phyloP scores from a whole-genome alignment of 2,113 vertebrate species.

The Uropsilus gracilis region DNA sequence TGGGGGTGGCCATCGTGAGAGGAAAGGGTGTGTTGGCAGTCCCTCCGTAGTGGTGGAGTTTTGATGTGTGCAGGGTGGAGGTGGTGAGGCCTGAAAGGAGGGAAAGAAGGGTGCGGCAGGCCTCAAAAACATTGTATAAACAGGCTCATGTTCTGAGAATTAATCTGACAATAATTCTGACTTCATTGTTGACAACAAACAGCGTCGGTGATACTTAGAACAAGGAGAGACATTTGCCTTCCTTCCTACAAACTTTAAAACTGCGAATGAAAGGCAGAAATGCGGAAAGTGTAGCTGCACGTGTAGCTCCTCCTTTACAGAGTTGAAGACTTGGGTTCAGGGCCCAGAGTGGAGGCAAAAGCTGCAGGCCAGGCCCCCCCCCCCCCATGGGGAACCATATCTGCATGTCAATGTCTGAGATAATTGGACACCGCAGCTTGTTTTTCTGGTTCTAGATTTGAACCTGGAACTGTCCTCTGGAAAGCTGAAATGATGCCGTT shows the following conservation, averaged over 20 bases:
- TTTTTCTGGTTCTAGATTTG: neutral
- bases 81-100: neutral
- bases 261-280: neutral
- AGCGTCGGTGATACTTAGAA: neutral
- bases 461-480: neutral
- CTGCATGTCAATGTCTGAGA: too few relatives aligned
- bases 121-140: neutral
- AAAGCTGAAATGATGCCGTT: neutral
- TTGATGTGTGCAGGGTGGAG: neutral
- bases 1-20: too few relatives aligned
- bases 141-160: neutral
- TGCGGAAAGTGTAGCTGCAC: too few relatives aligned
- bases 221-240: neutral
- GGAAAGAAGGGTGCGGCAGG: neutral
- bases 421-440: neutral
- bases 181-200: neutral
- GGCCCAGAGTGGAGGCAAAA: neutral
- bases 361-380: neutral
- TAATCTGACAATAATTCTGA: neutral
- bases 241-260: neutral
- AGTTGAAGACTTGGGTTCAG: neutral
- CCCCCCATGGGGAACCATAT: too few relatives aligned
- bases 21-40: neutral
- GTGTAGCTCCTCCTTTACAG: neutral
- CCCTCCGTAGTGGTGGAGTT: neutral